phyloP scores from a whole-genome alignment of 2,797 vertebrate genomes.

The Clarias pachynema region DNA sequence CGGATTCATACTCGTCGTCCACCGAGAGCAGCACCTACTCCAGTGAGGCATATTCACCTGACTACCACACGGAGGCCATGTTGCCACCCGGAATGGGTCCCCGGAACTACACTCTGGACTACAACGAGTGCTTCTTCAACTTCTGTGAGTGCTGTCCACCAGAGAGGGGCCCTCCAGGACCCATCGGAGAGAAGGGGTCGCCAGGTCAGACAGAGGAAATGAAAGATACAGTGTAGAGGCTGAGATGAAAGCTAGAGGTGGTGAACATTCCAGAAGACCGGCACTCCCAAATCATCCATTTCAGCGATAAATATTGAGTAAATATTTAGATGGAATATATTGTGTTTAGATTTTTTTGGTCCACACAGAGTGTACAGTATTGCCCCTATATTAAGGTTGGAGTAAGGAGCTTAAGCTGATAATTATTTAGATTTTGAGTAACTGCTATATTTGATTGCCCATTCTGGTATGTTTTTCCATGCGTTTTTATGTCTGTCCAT shows the following conservation, averaged over 20 bases:
- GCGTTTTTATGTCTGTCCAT: constrained; percentile 16
- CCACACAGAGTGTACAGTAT: not conserved
- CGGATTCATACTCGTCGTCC: constrained; percentile 66
- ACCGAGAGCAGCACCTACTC: constrained; percentile 76
- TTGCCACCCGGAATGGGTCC: constrained; percentile 62
- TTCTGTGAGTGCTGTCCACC: constrained; percentile 90
- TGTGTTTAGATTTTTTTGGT: constrained; percentile 24
- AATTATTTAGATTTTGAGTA: constrained; percentile 23
- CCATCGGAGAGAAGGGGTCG: constrained; percentile 66
- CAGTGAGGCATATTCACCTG: constrained; percentile 68
- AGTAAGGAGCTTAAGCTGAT: constrained; percentile 16
- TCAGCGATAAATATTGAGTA: constrained; percentile 33
- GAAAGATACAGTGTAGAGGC: constrained; percentile 28
- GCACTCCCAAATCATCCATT: constrained; percentile 37
- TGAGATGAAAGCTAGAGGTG: constrained; percentile 35
- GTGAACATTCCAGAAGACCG: constrained; percentile 32
- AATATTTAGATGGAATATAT: constrained; percentile 40
- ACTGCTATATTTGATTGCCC: not conserved
- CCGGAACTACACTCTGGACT: constrained; percentile 84
- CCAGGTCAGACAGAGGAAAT: constrained; percentile 60
- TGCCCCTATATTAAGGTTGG: constrained; percentile 15
- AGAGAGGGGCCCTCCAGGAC: constrained; percentile 76
- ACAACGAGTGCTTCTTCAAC: constrained; percentile 88
- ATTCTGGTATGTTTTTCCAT: not conserved
- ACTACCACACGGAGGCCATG: constrained; percentile 67